Conservation (phyloP, 2,888 invertebrate genomes). For the Eristalis intricaria region DNA sequence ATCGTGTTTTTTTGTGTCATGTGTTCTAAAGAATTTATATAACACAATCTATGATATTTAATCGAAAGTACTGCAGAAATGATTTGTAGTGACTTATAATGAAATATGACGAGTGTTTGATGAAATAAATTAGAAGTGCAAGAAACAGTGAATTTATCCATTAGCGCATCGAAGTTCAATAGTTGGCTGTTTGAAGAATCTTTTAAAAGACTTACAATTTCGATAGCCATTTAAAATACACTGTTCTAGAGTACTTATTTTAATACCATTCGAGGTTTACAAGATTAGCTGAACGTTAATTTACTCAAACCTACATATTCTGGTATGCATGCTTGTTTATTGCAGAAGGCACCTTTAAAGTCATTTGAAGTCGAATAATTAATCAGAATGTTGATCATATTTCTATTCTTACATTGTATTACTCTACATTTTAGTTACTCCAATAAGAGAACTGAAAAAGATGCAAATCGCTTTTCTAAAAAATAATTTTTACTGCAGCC, state of each 20-base stretch:
- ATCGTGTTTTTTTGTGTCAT: conserved; percentile 64
- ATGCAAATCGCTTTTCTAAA: neutral
- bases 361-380: no score
- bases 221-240: neutral
- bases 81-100: neutral
- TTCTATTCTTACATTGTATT: no score
- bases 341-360: no score
- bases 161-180: neutral
- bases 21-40: conserved; percentile 9
- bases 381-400: no score
- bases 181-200: neutral
- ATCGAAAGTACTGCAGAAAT: neutral
- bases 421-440: no score
- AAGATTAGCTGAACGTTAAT: neutral
- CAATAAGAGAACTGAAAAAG: no score
- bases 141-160: neutral
- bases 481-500: neutral
- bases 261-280: neutral
- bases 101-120: neutral
- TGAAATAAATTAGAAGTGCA: neutral
- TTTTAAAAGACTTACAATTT: neutral
- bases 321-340: neutral
- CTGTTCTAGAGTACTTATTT: neutral
- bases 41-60: neutral
- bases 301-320: neutral